Evolutionary conservation across 2,113 vertebrate genomes (phyloP).

Genomic region (Rallus limicola): DNA sequence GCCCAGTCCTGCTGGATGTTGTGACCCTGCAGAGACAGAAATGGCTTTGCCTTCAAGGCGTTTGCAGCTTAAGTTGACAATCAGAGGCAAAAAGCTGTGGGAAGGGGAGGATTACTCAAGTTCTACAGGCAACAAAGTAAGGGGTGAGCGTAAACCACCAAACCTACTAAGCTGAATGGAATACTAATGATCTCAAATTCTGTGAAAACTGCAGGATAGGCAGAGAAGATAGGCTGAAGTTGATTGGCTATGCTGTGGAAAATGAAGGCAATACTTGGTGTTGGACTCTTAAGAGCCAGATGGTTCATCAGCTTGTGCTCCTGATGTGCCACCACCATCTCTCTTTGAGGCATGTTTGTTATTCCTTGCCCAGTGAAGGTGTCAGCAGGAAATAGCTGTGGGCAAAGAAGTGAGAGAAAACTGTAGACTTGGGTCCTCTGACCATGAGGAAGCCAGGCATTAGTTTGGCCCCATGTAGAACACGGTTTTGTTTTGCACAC

Average conservation of each 20-base stretch:
- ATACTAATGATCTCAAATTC: background rate
- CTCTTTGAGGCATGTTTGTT: background rate
- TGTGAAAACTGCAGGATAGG: background rate
- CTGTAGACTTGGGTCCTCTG: background rate
- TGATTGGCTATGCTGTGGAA: background rate
- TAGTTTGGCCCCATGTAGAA: background rate
- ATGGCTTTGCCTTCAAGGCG: background rate
- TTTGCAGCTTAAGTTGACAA: background rate
- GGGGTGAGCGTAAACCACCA: background rate
- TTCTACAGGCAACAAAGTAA: background rate
- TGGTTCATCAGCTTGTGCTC: background rate
- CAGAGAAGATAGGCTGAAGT: background rate
- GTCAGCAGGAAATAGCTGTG: background rate
- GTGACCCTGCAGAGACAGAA: background rate
- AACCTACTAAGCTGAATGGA: background rate
- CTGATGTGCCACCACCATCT: background rate
- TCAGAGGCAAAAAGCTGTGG: background rate
- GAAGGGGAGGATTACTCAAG: background rate
- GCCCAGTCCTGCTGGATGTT: background rate
- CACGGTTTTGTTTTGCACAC: background rate
- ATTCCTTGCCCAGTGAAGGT: background rate
- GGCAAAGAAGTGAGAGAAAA: background rate
- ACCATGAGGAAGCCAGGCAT: background rate
- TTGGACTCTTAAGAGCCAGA: background rate
- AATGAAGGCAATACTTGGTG: background rate